Evolutionary conservation across 92 coral and sea anemone genomes (phyloP).

Genomic region (Muricea muricata): DNA sequence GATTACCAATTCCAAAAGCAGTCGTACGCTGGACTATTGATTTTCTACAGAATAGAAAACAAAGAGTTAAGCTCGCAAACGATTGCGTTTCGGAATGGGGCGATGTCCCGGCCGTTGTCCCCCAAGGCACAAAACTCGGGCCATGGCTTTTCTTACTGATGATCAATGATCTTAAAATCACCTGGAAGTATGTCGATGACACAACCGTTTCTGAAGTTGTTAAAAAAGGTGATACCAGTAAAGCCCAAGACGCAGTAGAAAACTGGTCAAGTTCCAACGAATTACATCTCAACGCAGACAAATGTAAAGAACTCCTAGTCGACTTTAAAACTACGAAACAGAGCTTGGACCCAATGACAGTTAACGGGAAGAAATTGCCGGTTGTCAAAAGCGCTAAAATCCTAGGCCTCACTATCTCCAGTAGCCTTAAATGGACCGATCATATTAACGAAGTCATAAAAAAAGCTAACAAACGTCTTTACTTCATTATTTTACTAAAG

Average conservation of each 20-base stretch:
- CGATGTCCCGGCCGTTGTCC: constrained; percentile 3
- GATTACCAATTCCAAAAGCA: background rate
- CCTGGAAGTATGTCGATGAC: constrained; percentile 18
- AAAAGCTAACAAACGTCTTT: constrained; percentile 35
- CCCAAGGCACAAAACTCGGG: constrained; percentile 27
- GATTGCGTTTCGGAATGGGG: constrained; percentile 11
- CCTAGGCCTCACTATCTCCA: constrained; percentile 14
- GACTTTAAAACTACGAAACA: constrained; percentile 20
- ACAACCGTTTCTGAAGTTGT: constrained; percentile 24
- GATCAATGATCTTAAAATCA: constrained; percentile 8
- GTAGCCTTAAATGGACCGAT: constrained; percentile 29
- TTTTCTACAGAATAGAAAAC: background rate
- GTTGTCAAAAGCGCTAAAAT: constrained; percentile 21
- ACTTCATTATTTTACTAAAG: background rate
- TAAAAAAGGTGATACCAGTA: background rate
- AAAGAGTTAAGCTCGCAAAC: background rate
- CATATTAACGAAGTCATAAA: constrained; percentile 12
- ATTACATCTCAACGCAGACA: constrained; percentile 34
- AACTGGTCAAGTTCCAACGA: constrained; percentile 16
- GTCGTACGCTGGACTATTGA: constrained; percentile 13
- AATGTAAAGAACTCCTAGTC: constrained; percentile 30
- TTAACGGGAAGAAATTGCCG: background rate
- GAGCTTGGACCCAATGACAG: background rate
- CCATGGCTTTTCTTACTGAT: constrained; percentile 17
- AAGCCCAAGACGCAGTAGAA: constrained; percentile 28